Evolutionary conservation across 2,797 vertebrate genomes (phyloP).

Genomic region (Falco berigora): DNA sequence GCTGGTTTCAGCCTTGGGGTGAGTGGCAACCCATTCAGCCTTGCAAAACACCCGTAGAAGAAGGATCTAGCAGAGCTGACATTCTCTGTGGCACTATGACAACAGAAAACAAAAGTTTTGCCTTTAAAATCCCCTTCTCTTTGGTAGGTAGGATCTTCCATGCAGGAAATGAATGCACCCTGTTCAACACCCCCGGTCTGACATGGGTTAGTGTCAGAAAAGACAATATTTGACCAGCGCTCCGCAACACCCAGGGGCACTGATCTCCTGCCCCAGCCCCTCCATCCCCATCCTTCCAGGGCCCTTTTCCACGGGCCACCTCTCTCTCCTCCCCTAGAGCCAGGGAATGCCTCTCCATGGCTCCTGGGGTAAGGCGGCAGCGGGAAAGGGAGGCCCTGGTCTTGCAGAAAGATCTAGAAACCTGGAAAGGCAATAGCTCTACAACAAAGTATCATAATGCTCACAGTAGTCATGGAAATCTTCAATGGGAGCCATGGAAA

Average conservation of each 20-base stretch:
- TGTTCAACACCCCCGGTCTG: neutral
- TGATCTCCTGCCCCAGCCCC: too few relatives aligned
- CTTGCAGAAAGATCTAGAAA: neutral
- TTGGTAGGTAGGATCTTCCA: neutral
- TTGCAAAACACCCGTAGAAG: accelerated
- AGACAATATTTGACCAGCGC: neutral
- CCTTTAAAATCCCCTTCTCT: neutral
- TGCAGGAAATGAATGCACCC: neutral
- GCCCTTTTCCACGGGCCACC: too few relatives aligned
- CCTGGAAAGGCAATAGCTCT: too few relatives aligned
- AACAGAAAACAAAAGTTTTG: accelerated
- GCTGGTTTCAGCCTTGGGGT: neutral
- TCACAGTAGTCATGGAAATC: neutral
- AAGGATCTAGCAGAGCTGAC: neutral
- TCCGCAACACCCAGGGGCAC: neutral
- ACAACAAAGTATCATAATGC: neutral
- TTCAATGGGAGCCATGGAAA: neutral
- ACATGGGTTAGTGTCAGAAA: neutral
- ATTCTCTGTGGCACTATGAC: accelerated
- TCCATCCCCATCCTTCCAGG: neutral
- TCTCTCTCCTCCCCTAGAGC: neutral
- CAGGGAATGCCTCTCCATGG: neutral
- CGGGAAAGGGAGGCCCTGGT: neutral
- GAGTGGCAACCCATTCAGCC: neutral
- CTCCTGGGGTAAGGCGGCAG: neutral